These are phyloP conservation scores for Epiblema foenella DNA, from an alignment of 2,888 invertebrate genomes.

Conservation along the genomic window DNA sequence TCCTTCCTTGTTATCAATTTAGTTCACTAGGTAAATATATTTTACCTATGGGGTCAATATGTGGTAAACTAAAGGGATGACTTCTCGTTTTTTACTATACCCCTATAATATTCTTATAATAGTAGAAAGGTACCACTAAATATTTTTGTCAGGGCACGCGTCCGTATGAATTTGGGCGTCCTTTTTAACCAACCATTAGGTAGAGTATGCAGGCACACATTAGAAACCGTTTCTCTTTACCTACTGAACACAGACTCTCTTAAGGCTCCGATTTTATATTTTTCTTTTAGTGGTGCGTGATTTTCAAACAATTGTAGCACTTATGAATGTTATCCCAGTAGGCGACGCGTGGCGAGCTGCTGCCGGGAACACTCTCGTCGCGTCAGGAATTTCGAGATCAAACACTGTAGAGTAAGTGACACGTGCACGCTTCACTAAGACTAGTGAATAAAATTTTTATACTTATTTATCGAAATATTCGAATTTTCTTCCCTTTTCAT, in stretches of 20 bases:
- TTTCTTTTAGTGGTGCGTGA: conserved; percentile 44
- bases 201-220: too few species aligned
- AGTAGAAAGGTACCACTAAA: too few species aligned
- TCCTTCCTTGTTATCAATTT: conserved; percentile 19
- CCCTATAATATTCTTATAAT: too few species aligned
- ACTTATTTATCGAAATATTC: too few species aligned
- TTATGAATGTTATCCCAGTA: conserved; percentile 42
- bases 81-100: too few species aligned
- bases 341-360: conserved; percentile 51
- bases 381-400: conserved; percentile 61
- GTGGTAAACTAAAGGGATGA: neutral
- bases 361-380: conserved; percentile 42
- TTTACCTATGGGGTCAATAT: neutral
- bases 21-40: neutral
- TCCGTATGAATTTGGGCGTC: too few species aligned
- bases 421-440: conserved; percentile 56
- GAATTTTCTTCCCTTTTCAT: too few species aligned
- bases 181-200: too few species aligned
- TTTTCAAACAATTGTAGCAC: conserved; percentile 49
- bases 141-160: too few species aligned
- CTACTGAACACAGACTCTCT: too few species aligned
- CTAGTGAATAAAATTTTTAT: neutral
- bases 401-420: conserved; percentile 57
- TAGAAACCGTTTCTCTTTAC: too few species aligned
- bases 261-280: neutral